These are phyloP conservation scores for Microctonus brassicae DNA, from an alignment of 2,888 invertebrate species.

Conservation along the genomic window DNA sequence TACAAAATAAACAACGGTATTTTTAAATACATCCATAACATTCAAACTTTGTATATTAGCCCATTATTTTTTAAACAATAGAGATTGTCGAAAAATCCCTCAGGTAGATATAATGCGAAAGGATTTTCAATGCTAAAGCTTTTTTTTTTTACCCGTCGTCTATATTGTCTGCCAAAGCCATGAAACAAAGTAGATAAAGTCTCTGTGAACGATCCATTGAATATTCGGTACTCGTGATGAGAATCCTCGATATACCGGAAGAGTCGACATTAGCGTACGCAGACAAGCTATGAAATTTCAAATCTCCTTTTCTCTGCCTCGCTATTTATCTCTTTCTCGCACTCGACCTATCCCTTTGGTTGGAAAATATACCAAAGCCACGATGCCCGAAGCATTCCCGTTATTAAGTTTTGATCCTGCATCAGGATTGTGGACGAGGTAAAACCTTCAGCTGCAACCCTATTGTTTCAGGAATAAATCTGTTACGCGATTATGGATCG, in stretches of 20 bases:
- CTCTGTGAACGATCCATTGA: slow-evolving; percentile 23
- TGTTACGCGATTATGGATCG: slow-evolving; percentile 66
- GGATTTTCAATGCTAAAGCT: not conserved
- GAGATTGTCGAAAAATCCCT: not conserved
- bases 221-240: slow-evolving; percentile 19
- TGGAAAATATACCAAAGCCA: slow-evolving; percentile 4
- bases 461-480: slow-evolving; percentile 48
- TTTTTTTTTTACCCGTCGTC: no score
- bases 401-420: slow-evolving; percentile 65
- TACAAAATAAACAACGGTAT: not conserved
- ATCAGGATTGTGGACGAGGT: slow-evolving; percentile 43
- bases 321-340: not conserved
- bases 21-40: not conserved
- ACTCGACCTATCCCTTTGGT: not conserved
- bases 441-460: slow-evolving; percentile 52
- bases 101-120: not conserved
- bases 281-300: slow-evolving; percentile 2
- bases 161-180: not conserved
- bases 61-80: not conserved
- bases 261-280: not conserved
- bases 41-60: not conserved
- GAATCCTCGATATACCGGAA: slow-evolving; percentile 15
- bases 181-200: slow-evolving; percentile 32
- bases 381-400: slow-evolving; percentile 44
- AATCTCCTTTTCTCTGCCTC: slow-evolving; percentile 3